Evolutionary conservation across 2,888 invertebrate genomes (phyloP), one percentile per base, ranked within the genome.

Genomic region (Leptopilina syphax): DNA sequence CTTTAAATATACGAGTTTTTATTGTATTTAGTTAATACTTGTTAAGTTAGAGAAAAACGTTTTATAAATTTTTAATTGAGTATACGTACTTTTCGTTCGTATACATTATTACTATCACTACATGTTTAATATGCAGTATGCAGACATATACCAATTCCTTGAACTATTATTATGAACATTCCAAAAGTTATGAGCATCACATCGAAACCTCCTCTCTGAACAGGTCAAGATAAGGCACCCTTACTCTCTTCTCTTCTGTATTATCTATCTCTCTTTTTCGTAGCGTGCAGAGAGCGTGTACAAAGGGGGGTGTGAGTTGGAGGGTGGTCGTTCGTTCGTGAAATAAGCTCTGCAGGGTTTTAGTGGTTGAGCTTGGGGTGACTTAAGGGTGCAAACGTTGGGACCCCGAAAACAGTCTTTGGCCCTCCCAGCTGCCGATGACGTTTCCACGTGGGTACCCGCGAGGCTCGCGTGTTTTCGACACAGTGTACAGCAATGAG

Each of bases 391-490:
- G 84, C 82, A 85, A 73, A 80, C 79, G 60, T 41, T 81, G 80
- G 78, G 82, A 79, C 80, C 79, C 84, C 83, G 82, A 83, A 86
- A 86, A 83, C 85, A 83, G 78, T 82, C 80, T 83, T 79, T 78
- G 77, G 80, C 81, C 80, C 81, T 87, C 86, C 87, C 89, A 89
- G 90, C 88, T 89, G 90, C 89, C 90, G 90, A 91, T 91, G 91
- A 91, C 91, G 91, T 91, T 91, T 91, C 91, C 91, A 87, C 91
- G 89, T 90, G 91, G 89, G 86, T 91, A 89, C 87, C 89, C 89
- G 88, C 88, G 88, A 91, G 90, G 90, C 89, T 90, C 90, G 91
- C 90, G 91, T 91, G 91, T 90, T 91, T 91, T 90, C 91, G 91
- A 91, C 90, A 88, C 89, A 85, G 83, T 84, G 84, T 85, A 83